Conservation (phyloP, 2,888 invertebrate species). For the Lymantria dispar region DNA sequence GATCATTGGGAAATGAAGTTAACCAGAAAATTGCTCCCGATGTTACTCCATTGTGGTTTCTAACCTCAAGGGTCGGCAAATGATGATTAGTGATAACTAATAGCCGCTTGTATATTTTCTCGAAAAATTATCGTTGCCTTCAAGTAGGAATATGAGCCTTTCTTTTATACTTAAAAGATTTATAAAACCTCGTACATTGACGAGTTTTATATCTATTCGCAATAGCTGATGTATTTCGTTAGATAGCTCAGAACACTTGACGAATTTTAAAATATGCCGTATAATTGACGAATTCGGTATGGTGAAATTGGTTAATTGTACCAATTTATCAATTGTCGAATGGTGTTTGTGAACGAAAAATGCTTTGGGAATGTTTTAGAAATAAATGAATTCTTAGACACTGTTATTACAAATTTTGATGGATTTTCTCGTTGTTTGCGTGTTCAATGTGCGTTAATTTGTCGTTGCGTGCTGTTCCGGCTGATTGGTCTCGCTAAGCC, state of each 20-base stretch:
- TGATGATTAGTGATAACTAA: constrained; percentile 19
- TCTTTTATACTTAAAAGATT: too few species aligned
- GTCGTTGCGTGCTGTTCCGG: constrained; percentile 54
- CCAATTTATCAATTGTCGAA: constrained; percentile 16
- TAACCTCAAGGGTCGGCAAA: constrained; percentile 16
- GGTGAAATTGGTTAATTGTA: constrained; percentile 19
- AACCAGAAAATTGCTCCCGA: constrained; percentile 45
- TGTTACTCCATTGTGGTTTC: constrained; percentile 24
- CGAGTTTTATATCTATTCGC: constrained; percentile 51
- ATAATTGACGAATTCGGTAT: constrained; percentile 16
- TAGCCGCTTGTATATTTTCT: constrained; percentile 19
- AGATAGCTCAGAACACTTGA: constrained; percentile 10
- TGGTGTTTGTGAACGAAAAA: constrained; percentile 11
- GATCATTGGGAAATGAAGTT: constrained; percentile 37
- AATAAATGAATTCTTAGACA: constrained; percentile 16
- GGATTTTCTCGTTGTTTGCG: constrained; percentile 44
- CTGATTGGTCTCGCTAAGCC: constrained; percentile 45
- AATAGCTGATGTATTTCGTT: constrained; percentile 27
- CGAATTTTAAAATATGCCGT: constrained; percentile 3
- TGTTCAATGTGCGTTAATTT: constrained; percentile 53
- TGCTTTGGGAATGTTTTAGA: constrained; percentile 10
- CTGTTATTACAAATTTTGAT: constrained; percentile 47
- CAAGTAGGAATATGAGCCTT: constrained; percentile 28
- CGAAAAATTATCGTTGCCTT: constrained; percentile 22
- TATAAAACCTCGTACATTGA: constrained; percentile 40